Conservation (phyloP, 2,888 invertebrate species). For the Galerucella calmariensis region DNA sequence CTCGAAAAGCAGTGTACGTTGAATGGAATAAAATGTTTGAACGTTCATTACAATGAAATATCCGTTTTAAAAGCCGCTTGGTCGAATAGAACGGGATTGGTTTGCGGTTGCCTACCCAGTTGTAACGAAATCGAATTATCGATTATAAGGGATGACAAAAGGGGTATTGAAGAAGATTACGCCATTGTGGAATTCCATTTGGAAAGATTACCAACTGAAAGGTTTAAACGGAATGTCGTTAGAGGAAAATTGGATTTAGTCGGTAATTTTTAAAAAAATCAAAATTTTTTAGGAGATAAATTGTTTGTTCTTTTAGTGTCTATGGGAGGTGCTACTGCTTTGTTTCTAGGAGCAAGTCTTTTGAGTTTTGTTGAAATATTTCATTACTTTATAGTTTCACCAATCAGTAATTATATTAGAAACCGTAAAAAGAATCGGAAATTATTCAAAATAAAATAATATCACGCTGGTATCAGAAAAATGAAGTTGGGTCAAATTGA, state of each 20-base stretch:
- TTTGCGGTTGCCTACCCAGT: slow-evolving; percentile 77
- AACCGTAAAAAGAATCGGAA: slow-evolving; percentile 10
- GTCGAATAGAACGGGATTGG: slow-evolving; percentile 72
- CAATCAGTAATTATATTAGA: slow-evolving; percentile 36
- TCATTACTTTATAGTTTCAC: slow-evolving; percentile 65
- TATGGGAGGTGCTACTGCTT: slow-evolving; percentile 70
- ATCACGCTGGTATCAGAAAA: no score
- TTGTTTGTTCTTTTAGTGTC: slow-evolving; percentile 65
- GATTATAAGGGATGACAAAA: slow-evolving; percentile 69
- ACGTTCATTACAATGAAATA: slow-evolving; percentile 70
- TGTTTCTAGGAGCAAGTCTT: slow-evolving; percentile 72
- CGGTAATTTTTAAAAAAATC: slow-evolving; percentile 65
- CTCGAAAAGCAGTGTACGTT: slow-evolving; percentile 71
- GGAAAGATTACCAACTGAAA: slow-evolving; percentile 74
- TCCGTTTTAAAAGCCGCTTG: slow-evolving; percentile 76
- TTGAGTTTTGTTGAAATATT: slow-evolving; percentile 70
- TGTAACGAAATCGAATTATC: slow-evolving; percentile 78
- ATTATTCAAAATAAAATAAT: not conserved
- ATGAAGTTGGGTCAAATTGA: no score
- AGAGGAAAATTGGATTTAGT: slow-evolving; percentile 74
- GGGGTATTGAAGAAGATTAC: slow-evolving; percentile 56
- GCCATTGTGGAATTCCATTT: slow-evolving; percentile 71
- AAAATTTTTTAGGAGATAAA: not conserved
- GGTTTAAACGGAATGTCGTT: slow-evolving; percentile 74
- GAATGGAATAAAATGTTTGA: slow-evolving; percentile 74